Percentiles rank a stretch among this genome's conserved stretches.
These are phyloP conservation scores for Eremophila alpestris DNA, from an alignment of 2,797 vertebrate genomes.

Conservation along the genomic window DNA sequence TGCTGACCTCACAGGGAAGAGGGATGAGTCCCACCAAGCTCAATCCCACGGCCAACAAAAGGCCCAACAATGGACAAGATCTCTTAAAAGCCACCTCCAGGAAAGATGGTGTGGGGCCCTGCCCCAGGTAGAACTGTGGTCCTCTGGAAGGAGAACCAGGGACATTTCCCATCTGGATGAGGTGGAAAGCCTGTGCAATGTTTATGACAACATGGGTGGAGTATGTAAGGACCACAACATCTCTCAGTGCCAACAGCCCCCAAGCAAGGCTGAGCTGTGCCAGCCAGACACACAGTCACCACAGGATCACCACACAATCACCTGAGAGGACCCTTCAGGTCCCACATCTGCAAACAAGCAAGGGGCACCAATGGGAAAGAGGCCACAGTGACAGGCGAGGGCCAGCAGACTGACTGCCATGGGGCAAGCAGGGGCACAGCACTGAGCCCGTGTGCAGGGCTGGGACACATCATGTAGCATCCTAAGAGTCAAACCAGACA, in stretches of 20 bases:
- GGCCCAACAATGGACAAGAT: rapidly evolving
- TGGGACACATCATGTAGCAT: background rate
- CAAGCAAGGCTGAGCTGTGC: background rate
- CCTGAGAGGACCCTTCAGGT: background rate
- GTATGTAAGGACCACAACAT: rapidly evolving
- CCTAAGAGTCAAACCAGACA: background rate
- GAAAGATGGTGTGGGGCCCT: background rate
- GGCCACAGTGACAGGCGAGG: rapidly evolving
- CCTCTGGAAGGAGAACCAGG: background rate
- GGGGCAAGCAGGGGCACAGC: rapidly evolving
- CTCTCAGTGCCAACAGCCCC: background rate
- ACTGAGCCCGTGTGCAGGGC: background rate
- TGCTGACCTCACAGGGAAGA: background rate
- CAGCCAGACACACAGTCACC: background rate
- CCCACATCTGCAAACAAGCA: background rate
- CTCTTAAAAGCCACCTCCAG: background rate
- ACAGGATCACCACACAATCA: background rate
- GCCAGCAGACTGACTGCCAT: background rate
- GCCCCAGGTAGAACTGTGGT: rapidly evolving
- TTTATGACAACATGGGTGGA: background rate
- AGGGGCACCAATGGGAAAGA: background rate
- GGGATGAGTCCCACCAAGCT: background rate
- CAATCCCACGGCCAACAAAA: background rate
- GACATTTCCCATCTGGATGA: background rate
- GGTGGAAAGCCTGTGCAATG: rapidly evolving